These are phyloP conservation scores for Lasius fuliginosus DNA, from an alignment of 2,888 invertebrate genomes.

Conservation along the genomic window DNA sequence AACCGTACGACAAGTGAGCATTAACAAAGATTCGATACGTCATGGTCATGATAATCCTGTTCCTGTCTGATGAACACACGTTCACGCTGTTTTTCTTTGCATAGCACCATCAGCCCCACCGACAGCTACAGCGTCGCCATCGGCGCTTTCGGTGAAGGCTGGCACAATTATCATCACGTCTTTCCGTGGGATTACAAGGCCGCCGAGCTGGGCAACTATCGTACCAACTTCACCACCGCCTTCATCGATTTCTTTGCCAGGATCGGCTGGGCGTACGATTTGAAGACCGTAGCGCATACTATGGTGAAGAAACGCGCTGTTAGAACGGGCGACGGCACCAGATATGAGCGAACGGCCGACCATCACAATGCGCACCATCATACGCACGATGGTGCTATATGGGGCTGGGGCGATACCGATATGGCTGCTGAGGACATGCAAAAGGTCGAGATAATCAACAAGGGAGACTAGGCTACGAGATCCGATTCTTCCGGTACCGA, in stretches of 20 bases:
- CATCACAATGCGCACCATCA: constrained; percentile 81
- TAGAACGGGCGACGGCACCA: constrained; percentile 92
- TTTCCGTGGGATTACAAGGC: constrained; percentile 95
- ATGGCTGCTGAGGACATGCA: constrained; percentile 91
- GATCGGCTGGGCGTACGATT: constrained; percentile 94
- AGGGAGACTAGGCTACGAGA: constrained; percentile 73
- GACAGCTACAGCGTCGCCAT: constrained; percentile 90
- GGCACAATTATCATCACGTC: constrained; percentile 92
- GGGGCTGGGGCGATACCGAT: constrained; percentile 95
- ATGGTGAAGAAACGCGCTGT: constrained; percentile 90
- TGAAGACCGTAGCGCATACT: constrained; percentile 92
- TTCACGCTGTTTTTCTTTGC: background rate
- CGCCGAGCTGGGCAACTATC: constrained; percentile 90
- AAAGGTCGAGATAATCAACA: constrained; percentile 83
- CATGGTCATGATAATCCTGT: background rate
- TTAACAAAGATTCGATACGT: background rate
- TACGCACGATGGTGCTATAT: constrained; percentile 88
- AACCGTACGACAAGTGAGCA: constrained; percentile 93
- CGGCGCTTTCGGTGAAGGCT: constrained; percentile 91
- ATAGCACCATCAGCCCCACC: constrained; percentile 90
- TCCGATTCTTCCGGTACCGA: background rate
- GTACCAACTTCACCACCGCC: constrained; percentile 89
- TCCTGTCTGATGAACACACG: background rate
- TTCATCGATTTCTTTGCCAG: constrained; percentile 90
- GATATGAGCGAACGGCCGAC: constrained; percentile 83